Base-by-base conservation (phyloP, 1,140 invertebrate species). In the Diploscapter pachys region DNA sequence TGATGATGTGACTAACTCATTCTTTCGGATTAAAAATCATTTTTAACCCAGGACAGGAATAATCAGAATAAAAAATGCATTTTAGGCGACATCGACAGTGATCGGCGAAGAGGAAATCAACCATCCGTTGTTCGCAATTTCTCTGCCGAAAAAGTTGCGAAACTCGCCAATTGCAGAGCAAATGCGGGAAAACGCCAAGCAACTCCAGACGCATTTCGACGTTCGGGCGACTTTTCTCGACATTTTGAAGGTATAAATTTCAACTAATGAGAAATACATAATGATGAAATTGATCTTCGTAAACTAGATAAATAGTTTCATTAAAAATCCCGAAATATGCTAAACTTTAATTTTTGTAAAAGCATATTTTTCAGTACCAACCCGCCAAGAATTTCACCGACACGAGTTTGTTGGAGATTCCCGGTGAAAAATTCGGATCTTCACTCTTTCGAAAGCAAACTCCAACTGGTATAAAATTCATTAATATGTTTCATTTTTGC, bases 141-240 rank as follows among this genome's bases (percentile, higher is more conserved):
- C 75, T 8, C 50, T 79, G 57, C 78, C 78, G 9, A 72, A 70
- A 11, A 63, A 62, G 48, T 49, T 77, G 4, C 59, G 75, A 9
- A 63, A 73, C 50, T 9, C 48, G 2, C 52, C 52, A 5, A 5
- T 77, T n/a, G 11, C 70, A 61, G 50, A 65, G 31, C 65, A 55
- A 9, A 49, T 79, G 13, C 56, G 53, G 52, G 48, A 78, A 5
- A 79, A 79, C 13, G 13, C 78, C 2, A 52, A 51, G 61, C 63
- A 79, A 53, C 59, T 79, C 3, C 78, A 78, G 48, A 78, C 77
- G 13, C 77, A 78, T 57, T 78, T 71, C 51, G 77, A 78, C 31
- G 66, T 70, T 3, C 59, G 75, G 55, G 77, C 77, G 5, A 78
- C 72, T 2, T n/a, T 77, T 11, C 55, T 78, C 56, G 72, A 78